These are phyloP conservation scores for Acrocephalus kingi DNA, from an alignment of 2,113 vertebrate species.

Conservation along the genomic window DNA sequence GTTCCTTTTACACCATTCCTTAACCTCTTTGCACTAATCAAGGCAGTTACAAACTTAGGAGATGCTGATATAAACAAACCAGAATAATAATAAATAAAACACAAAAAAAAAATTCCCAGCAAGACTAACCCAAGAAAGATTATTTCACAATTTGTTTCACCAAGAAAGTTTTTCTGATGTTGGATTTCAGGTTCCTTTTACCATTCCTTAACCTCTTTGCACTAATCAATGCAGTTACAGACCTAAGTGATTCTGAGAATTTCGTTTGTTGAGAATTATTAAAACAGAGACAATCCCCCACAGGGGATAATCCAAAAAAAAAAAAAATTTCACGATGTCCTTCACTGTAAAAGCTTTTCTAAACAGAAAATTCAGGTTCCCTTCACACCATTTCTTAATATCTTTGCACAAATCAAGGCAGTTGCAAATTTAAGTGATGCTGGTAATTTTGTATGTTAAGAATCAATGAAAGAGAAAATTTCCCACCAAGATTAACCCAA, in stretches of 20 bases:
- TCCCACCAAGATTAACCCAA: neutral
- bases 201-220: neutral
- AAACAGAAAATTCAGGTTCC: too few relatives aligned
- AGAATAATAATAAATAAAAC: too few relatives aligned
- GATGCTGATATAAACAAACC: too few relatives aligned
- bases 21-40: neutral
- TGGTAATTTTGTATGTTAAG: too few relatives aligned
- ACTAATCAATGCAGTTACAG: neutral
- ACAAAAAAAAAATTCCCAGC: too few relatives aligned
- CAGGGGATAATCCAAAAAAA: too few relatives aligned
- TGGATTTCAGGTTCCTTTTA: neutral
- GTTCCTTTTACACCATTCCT: neutral
- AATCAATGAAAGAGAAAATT: too few relatives aligned
- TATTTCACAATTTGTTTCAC: neutral
- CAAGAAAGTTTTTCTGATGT: neutral
- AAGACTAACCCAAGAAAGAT: neutral
- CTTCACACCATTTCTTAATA: too few relatives aligned
- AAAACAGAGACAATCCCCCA: neutral
- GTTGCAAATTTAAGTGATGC: too few relatives aligned
- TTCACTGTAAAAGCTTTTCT: too few relatives aligned
- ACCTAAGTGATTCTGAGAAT: accelerated
- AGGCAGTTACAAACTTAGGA: neutral
- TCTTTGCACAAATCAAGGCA: too few relatives aligned
- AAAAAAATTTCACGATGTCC: too few relatives aligned
- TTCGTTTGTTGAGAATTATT: neutral